A percentile compares a stretch with the other conserved stretches of the same genome.
Evolutionary conservation across 2,113 vertebrate genomes (phyloP).

Genomic region (Strix aluco): DNA sequence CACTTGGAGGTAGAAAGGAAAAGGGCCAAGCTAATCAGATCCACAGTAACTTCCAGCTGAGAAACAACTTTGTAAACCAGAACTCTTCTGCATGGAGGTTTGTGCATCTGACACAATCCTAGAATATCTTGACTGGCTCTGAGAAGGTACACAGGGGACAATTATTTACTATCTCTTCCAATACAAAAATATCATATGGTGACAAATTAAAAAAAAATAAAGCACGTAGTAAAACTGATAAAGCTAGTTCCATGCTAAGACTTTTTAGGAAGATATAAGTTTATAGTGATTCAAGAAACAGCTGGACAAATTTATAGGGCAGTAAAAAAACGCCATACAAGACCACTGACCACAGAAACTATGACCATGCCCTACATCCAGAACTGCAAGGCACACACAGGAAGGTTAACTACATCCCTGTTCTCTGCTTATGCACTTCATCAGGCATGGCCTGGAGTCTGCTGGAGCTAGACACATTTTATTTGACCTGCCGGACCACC

Average conservation of each 20-base stretch:
- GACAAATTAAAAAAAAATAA: neutral
- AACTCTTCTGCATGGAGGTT: neutral
- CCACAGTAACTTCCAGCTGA: neutral
- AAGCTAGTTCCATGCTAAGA: neutral
- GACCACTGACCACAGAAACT: too few species aligned
- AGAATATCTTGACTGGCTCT: neutral
- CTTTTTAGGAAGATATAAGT: neutral
- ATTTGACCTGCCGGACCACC: rapidly evolving
- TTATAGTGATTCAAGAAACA: rapidly evolving
- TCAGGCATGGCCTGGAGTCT: neutral
- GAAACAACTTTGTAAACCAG: neutral
- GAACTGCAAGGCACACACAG: rapidly evolving
- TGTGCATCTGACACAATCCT: neutral
- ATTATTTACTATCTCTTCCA: neutral
- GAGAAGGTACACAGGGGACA: rapidly evolving
- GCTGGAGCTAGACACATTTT: too few species aligned
- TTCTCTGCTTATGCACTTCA: rapidly evolving
- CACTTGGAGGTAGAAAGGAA: neutral
- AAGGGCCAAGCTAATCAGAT: neutral
- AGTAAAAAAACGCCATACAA: rapidly evolving
- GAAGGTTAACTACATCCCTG: rapidly evolving
- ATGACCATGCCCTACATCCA: rapidly evolving
- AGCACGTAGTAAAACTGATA: neutral
- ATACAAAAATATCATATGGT: neutral
- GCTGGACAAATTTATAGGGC: rapidly evolving